phyloP scores from a whole-genome alignment of 2,888 invertebrate genomes.

The Rhagophthalmus giganteus region DNA sequence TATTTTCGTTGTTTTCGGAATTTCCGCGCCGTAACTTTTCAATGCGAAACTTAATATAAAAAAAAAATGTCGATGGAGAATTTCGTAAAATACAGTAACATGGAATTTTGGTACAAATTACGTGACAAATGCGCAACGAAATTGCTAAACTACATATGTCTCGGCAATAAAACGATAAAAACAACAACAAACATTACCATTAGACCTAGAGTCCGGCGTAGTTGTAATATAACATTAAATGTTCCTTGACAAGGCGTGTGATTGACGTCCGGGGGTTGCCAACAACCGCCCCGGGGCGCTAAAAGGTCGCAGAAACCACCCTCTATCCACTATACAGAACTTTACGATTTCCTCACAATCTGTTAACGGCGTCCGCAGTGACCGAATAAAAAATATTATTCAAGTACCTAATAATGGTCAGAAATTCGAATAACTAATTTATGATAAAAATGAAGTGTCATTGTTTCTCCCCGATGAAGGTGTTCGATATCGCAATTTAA shows the following conservation, averaged over 20 bases:
- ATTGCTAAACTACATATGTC: constrained; percentile 30
- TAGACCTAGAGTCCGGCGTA: constrained; percentile 32
- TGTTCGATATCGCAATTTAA: no score
- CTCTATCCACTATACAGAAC: constrained; percentile 28
- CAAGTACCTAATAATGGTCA: no score
- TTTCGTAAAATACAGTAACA: no score
- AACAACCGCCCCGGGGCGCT: constrained; percentile 32
- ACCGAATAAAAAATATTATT: no score
- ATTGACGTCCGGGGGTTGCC: constrained; percentile 32
- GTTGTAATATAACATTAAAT: constrained; percentile 33
- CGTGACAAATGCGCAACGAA: neutral
- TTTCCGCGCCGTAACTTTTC: no score
- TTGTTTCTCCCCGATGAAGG: no score
- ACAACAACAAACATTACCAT: constrained; percentile 40
- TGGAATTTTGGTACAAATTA: neutral
- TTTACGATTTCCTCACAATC: constrained; percentile 33
- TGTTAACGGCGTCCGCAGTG: constrained; percentile 30
- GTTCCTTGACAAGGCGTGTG: constrained; percentile 31
- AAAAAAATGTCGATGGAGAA: no score
- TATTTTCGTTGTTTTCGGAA: no score
- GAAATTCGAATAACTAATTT: no score
- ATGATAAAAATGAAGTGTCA: no score
- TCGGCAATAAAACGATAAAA: constrained; percentile 38
- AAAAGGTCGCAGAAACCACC: constrained; percentile 33
- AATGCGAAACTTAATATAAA: no score